phyloP scores from a whole-genome alignment of 2,113 vertebrate species.

The Ceuthmochares aereus region DNA sequence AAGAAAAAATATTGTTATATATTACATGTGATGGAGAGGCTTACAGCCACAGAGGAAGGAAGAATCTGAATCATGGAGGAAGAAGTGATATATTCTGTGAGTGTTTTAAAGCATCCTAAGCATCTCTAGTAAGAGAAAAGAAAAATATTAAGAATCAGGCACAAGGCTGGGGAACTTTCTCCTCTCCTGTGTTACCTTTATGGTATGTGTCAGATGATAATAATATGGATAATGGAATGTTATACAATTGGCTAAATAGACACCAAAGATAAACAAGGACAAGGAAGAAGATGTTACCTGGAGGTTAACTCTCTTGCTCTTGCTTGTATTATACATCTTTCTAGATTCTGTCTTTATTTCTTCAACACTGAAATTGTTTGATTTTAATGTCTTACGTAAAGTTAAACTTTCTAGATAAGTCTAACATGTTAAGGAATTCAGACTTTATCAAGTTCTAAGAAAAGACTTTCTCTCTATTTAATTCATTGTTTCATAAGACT shows the following conservation, averaged over 20 bases:
- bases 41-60: neutral
- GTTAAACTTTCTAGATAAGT: neutral
- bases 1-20: neutral
- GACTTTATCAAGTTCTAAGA: neutral
- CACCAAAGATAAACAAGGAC: neutral
- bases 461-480: neutral
- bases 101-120: neutral
- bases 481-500: neutral
- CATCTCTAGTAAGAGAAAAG: neutral
- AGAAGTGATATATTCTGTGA: neutral
- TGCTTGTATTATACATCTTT: neutral
- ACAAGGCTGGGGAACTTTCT: neutral
- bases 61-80: neutral
- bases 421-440: neutral
- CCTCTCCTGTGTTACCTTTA: neutral
- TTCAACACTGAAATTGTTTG: neutral
- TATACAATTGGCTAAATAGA: neutral
- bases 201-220: neutral
- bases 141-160: neutral
- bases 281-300: neutral
- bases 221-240: neutral
- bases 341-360: neutral
- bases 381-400: neutral
- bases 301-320: neutral
- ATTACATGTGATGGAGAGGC: fast-evolving